Conservation (phyloP, 2,113 vertebrate species). For the Tringa solitaria region DNA sequence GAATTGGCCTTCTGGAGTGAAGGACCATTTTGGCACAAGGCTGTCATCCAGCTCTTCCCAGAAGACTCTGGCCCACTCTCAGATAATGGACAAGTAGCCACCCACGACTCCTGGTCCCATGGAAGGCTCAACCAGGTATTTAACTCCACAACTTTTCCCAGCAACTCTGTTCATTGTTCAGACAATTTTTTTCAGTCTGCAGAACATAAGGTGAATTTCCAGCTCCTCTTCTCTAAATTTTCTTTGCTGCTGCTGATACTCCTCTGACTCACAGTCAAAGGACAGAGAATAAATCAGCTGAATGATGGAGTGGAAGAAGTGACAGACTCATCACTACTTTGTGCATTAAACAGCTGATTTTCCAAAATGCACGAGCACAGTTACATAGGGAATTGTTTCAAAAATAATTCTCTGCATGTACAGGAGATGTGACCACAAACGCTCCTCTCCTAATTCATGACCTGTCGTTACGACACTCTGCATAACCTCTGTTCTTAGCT, state of each 20-base stretch:
- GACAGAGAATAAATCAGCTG: neutral
- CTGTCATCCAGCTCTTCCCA: neutral
- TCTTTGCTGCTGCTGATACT: neutral
- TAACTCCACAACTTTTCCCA: neutral
- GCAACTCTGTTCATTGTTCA: neutral
- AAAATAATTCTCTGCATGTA: neutral
- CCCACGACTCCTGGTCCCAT: accelerated
- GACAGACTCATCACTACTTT: neutral
- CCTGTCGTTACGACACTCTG: constrained; percentile 25
- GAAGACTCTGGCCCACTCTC: neutral
- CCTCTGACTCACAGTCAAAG: neutral
- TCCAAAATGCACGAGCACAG: neutral
- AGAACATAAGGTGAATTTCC: neutral
- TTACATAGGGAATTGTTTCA: neutral
- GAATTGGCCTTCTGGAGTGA: neutral
- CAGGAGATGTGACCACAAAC: neutral
- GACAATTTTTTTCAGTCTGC: neutral
- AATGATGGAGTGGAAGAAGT: neutral
- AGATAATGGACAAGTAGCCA: neutral
- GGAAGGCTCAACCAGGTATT: neutral
- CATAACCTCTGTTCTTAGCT: constrained; percentile 35
- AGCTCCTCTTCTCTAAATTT: neutral
- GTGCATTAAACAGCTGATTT: neutral
- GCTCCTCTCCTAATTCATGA: constrained; percentile 28
- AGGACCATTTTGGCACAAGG: neutral